A percentile compares a stretch with the other conserved stretches of the same genome.
phyloP scores from a whole-genome alignment of 2,888 invertebrate genomes.

The Mimumesa dahlbomi region DNA sequence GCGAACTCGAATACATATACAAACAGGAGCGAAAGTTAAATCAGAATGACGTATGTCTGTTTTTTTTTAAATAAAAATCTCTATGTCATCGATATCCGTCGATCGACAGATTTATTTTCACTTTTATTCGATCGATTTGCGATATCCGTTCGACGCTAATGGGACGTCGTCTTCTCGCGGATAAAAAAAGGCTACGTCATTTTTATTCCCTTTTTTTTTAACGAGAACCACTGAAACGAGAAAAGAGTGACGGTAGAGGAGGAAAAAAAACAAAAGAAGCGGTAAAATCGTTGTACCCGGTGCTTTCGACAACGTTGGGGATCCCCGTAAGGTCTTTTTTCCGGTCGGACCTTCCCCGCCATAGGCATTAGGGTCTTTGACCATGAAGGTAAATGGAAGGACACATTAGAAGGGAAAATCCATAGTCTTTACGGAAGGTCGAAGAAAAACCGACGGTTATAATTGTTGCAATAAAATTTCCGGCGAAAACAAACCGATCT shows the following conservation, averaged over 20 bases:
- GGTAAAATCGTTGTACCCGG: constrained; percentile 1
- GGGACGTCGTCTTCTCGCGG: too few species aligned
- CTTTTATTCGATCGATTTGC: too few species aligned
- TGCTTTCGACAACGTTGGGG: constrained; percentile 9
- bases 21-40: too few species aligned
- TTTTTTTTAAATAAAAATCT: too few species aligned
- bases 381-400: constrained; percentile 21
- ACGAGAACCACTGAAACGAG: too few species aligned
- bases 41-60: too few species aligned
- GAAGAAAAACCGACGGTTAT: not conserved
- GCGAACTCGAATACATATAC: too few species aligned
- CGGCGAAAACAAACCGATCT: not conserved
- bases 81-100: too few species aligned
- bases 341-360: not conserved
- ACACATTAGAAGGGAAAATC: constrained; percentile 13
- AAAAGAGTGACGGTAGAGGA: not conserved
- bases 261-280: constrained; percentile 10
- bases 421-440: constrained; percentile 3
- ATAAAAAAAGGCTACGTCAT: too few species aligned
- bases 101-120: too few species aligned
- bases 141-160: too few species aligned
- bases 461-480: constrained; percentile 3
- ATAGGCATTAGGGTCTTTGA: constrained; percentile 18
- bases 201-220: too few species aligned
- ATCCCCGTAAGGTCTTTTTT: constrained; percentile 16